Percentiles rank a stretch among this genome's conserved stretches.
phyloP scores from a whole-genome alignment of 2,888 invertebrate species.

The Zonitis immaculata region DNA sequence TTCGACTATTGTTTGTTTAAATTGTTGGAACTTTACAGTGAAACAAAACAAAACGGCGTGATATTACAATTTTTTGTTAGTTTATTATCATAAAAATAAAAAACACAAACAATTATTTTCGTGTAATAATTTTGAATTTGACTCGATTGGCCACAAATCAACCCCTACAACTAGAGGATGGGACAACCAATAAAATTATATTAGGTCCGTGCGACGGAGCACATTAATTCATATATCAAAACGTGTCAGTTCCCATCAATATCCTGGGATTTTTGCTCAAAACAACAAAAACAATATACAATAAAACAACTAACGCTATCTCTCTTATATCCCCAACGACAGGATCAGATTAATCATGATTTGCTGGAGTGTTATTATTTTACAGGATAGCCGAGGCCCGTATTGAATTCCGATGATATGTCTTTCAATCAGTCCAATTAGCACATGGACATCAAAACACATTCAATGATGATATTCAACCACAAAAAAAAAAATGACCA shows the following conservation, averaged over 20 bases:
- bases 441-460: background rate
- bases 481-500: no score
- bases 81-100: no score
- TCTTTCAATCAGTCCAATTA: background rate
- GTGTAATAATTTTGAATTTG: background rate
- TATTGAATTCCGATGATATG: conserved; percentile 1
- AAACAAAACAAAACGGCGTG: no score
- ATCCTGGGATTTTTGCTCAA: conserved; percentile 10
- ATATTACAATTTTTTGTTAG: no score
- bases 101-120: no score
- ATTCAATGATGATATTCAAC: background rate
- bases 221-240: conserved; percentile 26
- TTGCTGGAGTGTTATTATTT: conserved; percentile 13
- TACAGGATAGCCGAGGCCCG: background rate
- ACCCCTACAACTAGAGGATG: conserved; percentile 18
- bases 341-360: conserved; percentile 14
- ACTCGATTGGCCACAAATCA: conserved; percentile 24
- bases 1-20: no score
- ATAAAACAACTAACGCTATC: no score
- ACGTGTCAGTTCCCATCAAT: conserved; percentile 20
- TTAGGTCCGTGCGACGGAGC: conserved; percentile 23
- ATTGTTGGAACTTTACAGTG: no score
- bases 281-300: no score
- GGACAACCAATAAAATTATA: conserved; percentile 32
- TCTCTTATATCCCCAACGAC: conserved; percentile 1